Evolutionary conservation across 1,140 invertebrate species (phyloP), one percentile per base, ranked within the genome.

Genomic region (Diorhabda sublineata): DNA sequence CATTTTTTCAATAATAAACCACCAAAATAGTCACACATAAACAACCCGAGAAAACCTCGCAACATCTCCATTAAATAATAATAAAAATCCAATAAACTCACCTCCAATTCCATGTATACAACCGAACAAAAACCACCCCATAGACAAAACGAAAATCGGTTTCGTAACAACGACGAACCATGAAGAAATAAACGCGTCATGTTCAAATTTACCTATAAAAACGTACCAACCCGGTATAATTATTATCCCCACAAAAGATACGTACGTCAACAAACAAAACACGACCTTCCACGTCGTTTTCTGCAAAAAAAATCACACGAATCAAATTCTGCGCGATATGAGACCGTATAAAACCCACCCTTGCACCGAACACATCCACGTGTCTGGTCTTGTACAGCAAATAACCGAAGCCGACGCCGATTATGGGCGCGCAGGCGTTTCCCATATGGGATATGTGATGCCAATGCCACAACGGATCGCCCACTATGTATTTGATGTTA

Each of bases 351-450:
- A 64, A 11, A 64, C 66, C 61, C 67, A 74, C 73, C 56, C 66
- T 73, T 52, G 43, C 68, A 6, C 52, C 69, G 47, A 69, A 70
- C 7, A 72, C 45, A 26, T 52, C 43, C 1, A 45, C 42, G 44
- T 72, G 43, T 59, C 68, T 72, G 42, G 70, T 47, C 61, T 72
- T 72, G 44, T 71, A 65, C 45, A 61, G 71, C 42, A 71, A 63
- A 47, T 76, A 74, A 26, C 75, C 75, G 67, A 71, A 74, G 7
- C 45, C 67, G 26, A 77, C 60, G 44, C 75, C 75, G 41, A 71
- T 56, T n/a, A 74, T 8, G 7, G 63, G 45, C 43, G 61, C 70
- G 5, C 52, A 58, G 7, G 69, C 67, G 65, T 77, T 77, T 5
- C 68, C 66, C 65, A 67, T 59, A 41, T 64, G 64, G 3, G 69